Percentiles rank a stretch among this genome's conserved stretches.
These are phyloP conservation scores for Hydrotaea cyrtoneurina DNA, from an alignment of 2,888 invertebrate species.

Conservation along the genomic window DNA sequence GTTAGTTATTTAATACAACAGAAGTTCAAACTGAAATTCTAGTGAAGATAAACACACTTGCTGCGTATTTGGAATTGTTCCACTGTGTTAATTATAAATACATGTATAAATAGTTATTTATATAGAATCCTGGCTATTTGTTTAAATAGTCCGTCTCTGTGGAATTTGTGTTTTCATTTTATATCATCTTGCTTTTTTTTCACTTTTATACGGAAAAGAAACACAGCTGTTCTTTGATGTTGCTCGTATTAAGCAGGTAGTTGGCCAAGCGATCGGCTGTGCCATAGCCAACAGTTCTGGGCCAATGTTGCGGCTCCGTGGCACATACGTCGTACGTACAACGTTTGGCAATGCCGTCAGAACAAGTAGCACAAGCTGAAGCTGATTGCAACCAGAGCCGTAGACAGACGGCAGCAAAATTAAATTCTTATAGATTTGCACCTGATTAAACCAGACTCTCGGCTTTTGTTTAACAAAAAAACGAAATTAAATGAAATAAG, in stretches of 20 bases:
- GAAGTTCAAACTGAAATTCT: too few species aligned
- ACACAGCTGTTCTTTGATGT: slow-evolving; percentile 64
- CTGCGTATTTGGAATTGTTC: too few species aligned
- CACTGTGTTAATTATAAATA: too few species aligned
- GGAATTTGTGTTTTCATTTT: slow-evolving; percentile 5
- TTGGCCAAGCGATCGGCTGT: slow-evolving; percentile 25
- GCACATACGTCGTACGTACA: slow-evolving; percentile 14
- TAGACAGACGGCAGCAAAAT: slow-evolving; percentile 51
- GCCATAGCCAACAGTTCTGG: slow-evolving; percentile 42
- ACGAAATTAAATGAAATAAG: slow-evolving; percentile 26
- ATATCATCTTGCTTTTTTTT: slow-evolving; percentile 1
- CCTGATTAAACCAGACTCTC: slow-evolving; percentile 70
- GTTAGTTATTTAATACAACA: too few species aligned
- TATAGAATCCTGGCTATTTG: slow-evolving; percentile 53
- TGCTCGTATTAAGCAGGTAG: slow-evolving; percentile 63
- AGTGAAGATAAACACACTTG: too few species aligned
- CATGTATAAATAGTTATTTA: too few species aligned
- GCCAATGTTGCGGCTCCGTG: slow-evolving; percentile 41
- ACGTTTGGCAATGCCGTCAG: neutral
- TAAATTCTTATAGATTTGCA: slow-evolving; percentile 70
- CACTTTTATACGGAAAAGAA: slow-evolving; percentile 34
- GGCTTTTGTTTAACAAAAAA: slow-evolving; percentile 13
- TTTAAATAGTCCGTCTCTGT: neutral
- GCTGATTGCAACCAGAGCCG: slow-evolving; percentile 62
- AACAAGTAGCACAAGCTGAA: slow-evolving; percentile 67